These are phyloP conservation scores for Anagrus nilaparvatae DNA, from an alignment of 1,140 invertebrate genomes.

Conservation along the genomic window DNA sequence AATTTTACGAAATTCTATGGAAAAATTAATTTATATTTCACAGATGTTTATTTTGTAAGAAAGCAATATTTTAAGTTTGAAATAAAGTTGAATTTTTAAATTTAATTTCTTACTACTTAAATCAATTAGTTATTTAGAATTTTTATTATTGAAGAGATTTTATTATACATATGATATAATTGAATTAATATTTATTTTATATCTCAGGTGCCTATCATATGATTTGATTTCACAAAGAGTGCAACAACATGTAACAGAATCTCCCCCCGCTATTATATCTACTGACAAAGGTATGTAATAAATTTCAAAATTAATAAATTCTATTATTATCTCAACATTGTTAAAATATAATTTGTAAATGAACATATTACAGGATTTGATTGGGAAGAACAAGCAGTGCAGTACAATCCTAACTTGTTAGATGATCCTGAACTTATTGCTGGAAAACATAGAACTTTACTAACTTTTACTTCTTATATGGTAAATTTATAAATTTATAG, in stretches of 20 bases:
- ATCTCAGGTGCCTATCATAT: conserved; percentile 66
- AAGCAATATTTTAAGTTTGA: too few relatives aligned
- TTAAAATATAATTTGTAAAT: not conserved
- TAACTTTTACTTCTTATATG: conserved; percentile 94
- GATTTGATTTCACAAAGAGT: conserved; percentile 53
- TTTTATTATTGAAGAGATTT: too few relatives aligned
- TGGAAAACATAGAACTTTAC: conserved; percentile 84
- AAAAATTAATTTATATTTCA: too few relatives aligned
- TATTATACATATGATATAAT: not conserved
- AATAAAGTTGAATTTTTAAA: too few relatives aligned
- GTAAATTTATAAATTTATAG: conserved; percentile 32
- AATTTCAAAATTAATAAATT: conserved; percentile 9
- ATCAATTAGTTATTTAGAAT: too few relatives aligned
- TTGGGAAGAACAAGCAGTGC: conserved; percentile 41
- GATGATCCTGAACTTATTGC: conserved; percentile 93
- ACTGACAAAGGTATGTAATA: conserved; percentile 42
- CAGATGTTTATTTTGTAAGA: too few relatives aligned
- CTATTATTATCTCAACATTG: not conserved
- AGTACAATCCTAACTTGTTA: conserved; percentile 79
- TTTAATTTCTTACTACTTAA: too few relatives aligned
- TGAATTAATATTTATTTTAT: not conserved
- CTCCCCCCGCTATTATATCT: conserved; percentile 48
- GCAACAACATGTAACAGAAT: conserved; percentile 44
- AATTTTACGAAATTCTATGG: too few relatives aligned
- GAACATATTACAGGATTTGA: conserved; percentile 21